Evolutionary conservation across 2,797 vertebrate species (phyloP).

Genomic region (Pseudocheirus occidentalis): DNA sequence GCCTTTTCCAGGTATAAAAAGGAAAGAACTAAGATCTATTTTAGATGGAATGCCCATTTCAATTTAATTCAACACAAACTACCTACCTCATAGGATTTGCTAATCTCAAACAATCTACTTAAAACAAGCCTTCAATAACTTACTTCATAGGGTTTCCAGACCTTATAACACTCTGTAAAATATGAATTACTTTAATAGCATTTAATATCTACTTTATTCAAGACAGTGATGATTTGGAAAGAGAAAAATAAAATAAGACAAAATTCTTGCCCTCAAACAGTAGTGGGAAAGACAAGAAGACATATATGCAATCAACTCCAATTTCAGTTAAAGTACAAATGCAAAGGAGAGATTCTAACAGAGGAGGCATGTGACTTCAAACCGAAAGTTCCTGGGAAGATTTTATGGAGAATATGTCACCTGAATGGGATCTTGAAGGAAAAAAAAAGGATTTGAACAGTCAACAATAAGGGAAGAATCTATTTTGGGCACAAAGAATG

Average conservation of each 20-base stretch:
- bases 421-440: background rate
- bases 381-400: background rate
- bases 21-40: background rate
- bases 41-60: background rate
- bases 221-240: background rate
- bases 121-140: background rate
- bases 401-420: background rate
- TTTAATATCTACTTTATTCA: background rate
- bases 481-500: background rate
- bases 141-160: background rate
- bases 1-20: background rate
- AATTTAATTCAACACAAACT: background rate
- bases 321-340: background rate
- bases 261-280: background rate
- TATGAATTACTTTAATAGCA: background rate
- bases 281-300: background rate
- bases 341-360: background rate
- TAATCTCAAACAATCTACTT: background rate
- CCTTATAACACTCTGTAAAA: background rate
- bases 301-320: background rate
- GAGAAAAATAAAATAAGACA: background rate
- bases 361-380: background rate
- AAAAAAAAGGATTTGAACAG: background rate
- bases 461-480: background rate
- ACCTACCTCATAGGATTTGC: background rate